Conservation (phyloP, 2,113 vertebrate genomes). For the Heterocephalus glaber region DNA sequence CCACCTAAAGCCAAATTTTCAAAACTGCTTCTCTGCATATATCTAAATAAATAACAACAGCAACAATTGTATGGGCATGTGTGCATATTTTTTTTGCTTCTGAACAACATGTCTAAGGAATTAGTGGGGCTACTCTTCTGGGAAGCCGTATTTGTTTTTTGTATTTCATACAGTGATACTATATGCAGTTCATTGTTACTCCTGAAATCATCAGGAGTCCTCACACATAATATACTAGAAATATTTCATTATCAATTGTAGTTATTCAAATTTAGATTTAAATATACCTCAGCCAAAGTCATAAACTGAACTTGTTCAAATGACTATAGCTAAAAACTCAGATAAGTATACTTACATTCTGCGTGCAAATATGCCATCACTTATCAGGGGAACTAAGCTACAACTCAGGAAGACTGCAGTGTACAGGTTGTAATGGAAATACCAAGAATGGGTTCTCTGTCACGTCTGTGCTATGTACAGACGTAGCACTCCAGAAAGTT, state of each 20-base stretch:
- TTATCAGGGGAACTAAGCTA: neutral
- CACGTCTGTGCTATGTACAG: neutral
- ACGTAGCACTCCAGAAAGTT: neutral
- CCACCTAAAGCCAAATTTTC: neutral
- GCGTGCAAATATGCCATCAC: neutral
- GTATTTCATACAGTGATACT: neutral
- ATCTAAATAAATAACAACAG: neutral
- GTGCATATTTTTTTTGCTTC: neutral
- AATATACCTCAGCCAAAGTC: neutral
- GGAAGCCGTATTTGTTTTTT: neutral
- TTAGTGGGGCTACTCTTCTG: neutral
- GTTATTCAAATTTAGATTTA: constrained; percentile 5
- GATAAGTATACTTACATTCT: neutral
- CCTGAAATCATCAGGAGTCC: neutral
- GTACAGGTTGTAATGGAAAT: neutral
- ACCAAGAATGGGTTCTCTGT: neutral
- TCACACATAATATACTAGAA: neutral
- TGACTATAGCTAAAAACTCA: neutral
- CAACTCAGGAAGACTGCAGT: neutral
- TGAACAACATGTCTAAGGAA: neutral
- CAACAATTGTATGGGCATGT: neutral
- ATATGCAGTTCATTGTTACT: no score
- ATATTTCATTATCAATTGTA: neutral
- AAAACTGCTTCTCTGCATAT: neutral
- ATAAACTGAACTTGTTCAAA: constrained; percentile 7